A percentile compares a stretch with the other conserved stretches of the same genome.
Conservation (phyloP, 2,113 vertebrate genomes). For the Kobus ellipsiprymnus region DNA sequence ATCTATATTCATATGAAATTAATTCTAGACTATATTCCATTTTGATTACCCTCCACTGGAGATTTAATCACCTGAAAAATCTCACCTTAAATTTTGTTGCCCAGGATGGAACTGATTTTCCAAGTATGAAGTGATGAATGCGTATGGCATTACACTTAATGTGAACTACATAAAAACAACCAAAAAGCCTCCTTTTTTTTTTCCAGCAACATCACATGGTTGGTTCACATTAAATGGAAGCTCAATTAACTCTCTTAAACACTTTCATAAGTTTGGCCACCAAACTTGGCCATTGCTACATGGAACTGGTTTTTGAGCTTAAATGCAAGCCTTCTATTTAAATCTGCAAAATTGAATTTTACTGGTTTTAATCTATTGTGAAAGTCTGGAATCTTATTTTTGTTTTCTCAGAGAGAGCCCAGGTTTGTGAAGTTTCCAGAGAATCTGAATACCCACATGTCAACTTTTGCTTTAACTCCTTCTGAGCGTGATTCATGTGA, state of each 20-base stretch:
- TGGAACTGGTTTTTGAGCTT: not conserved
- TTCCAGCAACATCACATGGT: not conserved
- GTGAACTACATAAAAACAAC: not conserved
- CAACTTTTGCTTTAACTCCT: not conserved
- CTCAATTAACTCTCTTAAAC: not conserved
- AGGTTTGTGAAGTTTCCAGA: conserved; percentile 26
- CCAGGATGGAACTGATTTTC: conserved; percentile 23
- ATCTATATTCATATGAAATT: not conserved
- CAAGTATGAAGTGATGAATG: not conserved
- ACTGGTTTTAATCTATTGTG: conserved; percentile 25
- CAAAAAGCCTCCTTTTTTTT: not conserved
- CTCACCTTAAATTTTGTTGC: not conserved
- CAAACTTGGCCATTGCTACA: not conserved
- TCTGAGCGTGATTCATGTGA: not conserved
- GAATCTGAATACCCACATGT: not conserved
- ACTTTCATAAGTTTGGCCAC: not conserved
- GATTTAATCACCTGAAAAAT: not conserved
- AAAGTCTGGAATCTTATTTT: conserved; percentile 47
- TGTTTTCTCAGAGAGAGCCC: not conserved
- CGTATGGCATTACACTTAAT: not conserved
- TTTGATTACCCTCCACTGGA: not conserved
- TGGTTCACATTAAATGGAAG: not conserved
- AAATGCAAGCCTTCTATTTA: conserved; percentile 13
- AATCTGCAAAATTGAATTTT: conserved; percentile 34
- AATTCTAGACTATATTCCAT: not conserved